A percentile compares a stretch with the other conserved stretches of the same genome.
Conservation (phyloP, 2,797 vertebrate genomes). For the Eospalax fontanierii region DNA sequence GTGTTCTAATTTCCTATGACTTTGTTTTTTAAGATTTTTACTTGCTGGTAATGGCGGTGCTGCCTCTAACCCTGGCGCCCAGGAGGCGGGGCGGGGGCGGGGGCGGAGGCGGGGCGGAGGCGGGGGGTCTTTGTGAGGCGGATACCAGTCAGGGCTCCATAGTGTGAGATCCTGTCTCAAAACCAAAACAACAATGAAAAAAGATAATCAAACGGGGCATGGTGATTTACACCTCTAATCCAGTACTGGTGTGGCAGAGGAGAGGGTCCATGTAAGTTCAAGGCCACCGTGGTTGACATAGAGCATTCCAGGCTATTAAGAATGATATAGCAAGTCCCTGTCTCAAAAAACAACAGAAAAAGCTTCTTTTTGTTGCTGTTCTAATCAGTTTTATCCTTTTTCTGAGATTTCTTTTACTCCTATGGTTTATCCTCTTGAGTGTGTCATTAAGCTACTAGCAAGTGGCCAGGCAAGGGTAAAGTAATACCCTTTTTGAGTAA, state of each 20-base stretch:
- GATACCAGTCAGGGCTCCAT: no score
- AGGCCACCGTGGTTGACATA: neutral
- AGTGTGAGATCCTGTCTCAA: no score
- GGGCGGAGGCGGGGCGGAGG: no score
- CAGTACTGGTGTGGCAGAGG: neutral
- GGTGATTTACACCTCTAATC: neutral
- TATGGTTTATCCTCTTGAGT: neutral
- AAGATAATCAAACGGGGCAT: neutral
- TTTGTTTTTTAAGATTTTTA: no score
- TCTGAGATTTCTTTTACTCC: neutral
- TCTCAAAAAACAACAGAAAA: neutral
- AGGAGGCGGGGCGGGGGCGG: no score
- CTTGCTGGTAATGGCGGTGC: no score
- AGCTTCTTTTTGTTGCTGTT: neutral
- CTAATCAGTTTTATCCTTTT: neutral
- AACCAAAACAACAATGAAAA: no score
- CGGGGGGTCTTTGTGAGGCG: no score
- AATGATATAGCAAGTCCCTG: neutral
- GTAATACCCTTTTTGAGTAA: neutral
- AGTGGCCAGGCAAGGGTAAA: neutral
- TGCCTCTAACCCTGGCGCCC: no score
- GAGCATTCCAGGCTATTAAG: neutral
- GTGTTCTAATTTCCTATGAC: no score
- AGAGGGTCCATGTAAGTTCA: neutral
- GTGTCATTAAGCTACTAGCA: neutral